Evolutionary conservation across 2,888 invertebrate species (phyloP).

Genomic region (Acrobasis consociella): DNA sequence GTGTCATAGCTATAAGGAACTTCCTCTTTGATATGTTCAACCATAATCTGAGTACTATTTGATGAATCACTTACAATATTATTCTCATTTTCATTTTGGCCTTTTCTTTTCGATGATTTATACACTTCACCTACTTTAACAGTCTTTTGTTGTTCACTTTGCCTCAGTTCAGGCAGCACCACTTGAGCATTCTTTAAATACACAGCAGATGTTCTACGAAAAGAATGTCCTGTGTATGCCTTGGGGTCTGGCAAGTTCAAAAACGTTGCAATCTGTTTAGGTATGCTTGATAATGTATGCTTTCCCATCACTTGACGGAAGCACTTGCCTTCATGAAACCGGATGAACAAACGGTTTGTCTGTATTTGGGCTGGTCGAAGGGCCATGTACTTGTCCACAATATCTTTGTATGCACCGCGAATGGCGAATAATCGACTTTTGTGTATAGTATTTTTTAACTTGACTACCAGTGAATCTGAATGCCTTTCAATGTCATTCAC

Average conservation of each 20-base stretch:
- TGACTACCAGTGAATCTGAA: constrained; percentile 20
- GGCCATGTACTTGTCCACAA: constrained; percentile 25
- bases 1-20: not conserved
- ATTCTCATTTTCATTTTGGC: not conserved
- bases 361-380: constrained; percentile 19
- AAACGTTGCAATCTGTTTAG: constrained; percentile 29
- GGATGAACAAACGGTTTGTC: constrained; percentile 7
- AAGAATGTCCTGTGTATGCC: constrained; percentile 31
- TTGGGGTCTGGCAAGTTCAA: constrained; percentile 28
- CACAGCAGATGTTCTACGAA: constrained; percentile 32
- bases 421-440: constrained; percentile 19
- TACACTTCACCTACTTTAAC: constrained; percentile 29
- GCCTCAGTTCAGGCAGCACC: constrained; percentile 27
- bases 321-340: constrained; percentile 9
- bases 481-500: constrained; percentile 21
- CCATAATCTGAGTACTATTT: not conserved
- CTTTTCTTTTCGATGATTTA: constrained; percentile 17
- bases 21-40: not conserved
- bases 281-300: not conserved
- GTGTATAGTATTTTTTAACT: constrained; percentile 4
- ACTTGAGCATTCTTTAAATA: constrained; percentile 29
- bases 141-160: constrained; percentile 32
- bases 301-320: constrained; percentile 8
- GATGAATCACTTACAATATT: not conserved
- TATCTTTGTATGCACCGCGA: constrained; percentile 21